phyloP scores from a whole-genome alignment of 2,113 vertebrate genomes.

The Saguinus imperator region DNA sequence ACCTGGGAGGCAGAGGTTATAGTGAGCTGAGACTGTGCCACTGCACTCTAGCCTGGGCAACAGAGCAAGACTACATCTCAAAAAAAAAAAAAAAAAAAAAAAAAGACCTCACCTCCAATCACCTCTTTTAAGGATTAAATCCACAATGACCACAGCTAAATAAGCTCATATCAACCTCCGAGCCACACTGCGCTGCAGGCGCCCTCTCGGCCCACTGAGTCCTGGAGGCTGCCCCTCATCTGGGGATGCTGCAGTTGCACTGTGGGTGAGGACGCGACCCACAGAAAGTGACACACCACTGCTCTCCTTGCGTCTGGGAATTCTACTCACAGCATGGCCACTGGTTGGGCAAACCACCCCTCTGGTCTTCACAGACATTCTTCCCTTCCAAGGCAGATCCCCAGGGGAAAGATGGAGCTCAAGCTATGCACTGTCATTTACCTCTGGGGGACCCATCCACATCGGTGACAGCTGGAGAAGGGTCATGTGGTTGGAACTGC shows the following conservation, averaged over 20 bases:
- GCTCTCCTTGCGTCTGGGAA: not conserved
- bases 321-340: not conserved
- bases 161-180: too few relatives aligned
- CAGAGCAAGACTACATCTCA: too few relatives aligned
- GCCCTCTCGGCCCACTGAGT: accelerated
- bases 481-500: not conserved
- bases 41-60: too few relatives aligned
- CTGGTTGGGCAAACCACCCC: not conserved
- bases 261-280: accelerated
- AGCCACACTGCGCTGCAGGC: not conserved
- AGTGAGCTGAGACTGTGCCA: too few relatives aligned
- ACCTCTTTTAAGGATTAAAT: not conserved
- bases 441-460: not conserved
- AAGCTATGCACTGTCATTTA: too few relatives aligned
- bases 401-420: not conserved
- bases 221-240: not conserved
- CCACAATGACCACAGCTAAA: not conserved
- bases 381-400: not conserved
- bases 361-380: not conserved
- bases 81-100: not conserved
- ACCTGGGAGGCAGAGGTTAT: too few relatives aligned
- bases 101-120: too few relatives aligned
- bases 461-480: not conserved
- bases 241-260: accelerated
- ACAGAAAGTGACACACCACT: not conserved